Evolutionary conservation across 2,888 invertebrate species (phyloP).

Genomic region (Drosophila emarginata): DNA sequence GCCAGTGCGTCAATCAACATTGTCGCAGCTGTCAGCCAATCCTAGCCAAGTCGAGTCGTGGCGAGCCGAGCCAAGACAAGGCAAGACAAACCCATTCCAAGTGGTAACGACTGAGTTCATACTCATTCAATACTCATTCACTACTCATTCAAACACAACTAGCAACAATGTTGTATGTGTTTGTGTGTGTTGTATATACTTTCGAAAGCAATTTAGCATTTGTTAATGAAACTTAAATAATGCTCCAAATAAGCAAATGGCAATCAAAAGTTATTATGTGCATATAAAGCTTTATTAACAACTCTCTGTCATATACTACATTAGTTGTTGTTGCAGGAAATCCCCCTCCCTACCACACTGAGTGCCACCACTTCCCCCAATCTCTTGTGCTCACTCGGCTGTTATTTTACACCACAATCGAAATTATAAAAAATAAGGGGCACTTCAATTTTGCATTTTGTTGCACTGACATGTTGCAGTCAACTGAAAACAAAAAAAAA

Average conservation of each 20-base stretch:
- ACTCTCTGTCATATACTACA: slow-evolving; percentile 35
- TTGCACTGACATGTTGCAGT: slow-evolving; percentile 4
- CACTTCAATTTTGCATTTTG: slow-evolving; percentile 4
- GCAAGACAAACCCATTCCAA: neutral
- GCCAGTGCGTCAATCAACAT: slow-evolving; percentile 45
- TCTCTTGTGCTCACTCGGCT: slow-evolving; percentile 43
- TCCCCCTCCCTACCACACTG: no score
- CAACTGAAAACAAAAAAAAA: slow-evolving; percentile 13
- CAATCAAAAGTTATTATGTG: slow-evolving; percentile 65
- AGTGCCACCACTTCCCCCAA: slow-evolving; percentile 13
- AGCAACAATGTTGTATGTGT: neutral
- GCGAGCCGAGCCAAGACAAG: neutral
- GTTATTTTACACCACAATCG: slow-evolving; percentile 22
- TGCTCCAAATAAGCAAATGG: slow-evolving; percentile 74
- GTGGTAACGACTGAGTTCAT: slow-evolving; percentile 17
- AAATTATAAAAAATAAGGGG: neutral
- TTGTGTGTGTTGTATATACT: slow-evolving; percentile 40
- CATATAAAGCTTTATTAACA: slow-evolving; percentile 59
- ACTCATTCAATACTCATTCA: slow-evolving; percentile 31
- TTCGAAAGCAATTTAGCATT: slow-evolving; percentile 75
- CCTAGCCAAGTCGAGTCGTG: neutral
- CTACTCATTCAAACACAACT: slow-evolving; percentile 1
- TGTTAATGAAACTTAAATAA: slow-evolving; percentile 73
- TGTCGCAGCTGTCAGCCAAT: slow-evolving; percentile 43
- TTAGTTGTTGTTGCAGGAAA: slow-evolving; percentile 4